A percentile compares a stretch with the other conserved stretches of the same genome.
Evolutionary conservation across 2,797 vertebrate genomes (phyloP).

Genomic region (Falco columbarius): DNA sequence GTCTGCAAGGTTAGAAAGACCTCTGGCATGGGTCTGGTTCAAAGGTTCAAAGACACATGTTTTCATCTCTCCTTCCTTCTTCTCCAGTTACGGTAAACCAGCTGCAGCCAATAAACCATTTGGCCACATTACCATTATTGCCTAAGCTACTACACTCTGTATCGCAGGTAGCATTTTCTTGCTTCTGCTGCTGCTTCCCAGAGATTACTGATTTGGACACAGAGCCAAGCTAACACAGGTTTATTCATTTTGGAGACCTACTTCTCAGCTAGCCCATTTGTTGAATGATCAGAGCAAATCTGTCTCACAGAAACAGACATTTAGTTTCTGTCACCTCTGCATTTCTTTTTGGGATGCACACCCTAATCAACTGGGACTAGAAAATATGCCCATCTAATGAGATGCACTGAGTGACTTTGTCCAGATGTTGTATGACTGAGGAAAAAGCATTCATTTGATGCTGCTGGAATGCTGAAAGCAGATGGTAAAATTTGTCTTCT

Average conservation of each 20-base stretch:
- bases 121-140: not conserved
- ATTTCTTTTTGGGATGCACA: not conserved
- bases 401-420: not conserved
- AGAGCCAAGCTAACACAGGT: not conserved
- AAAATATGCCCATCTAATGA: not conserved
- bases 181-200: not conserved
- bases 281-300: not conserved
- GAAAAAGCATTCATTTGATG: not conserved
- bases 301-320: not conserved
- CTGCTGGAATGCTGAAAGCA: not conserved
- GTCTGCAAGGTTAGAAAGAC: not conserved
- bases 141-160: not conserved
- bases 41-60: not conserved
- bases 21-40: not conserved
- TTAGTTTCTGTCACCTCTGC: not conserved
- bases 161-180: not conserved
- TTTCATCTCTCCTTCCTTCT: not conserved
- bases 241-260: not conserved
- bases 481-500: not conserved
- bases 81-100: not conserved
- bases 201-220: not conserved
- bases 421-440: not conserved
- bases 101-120: not conserved
- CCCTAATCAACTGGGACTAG: not conserved
- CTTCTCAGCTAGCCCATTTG: not conserved